Evolutionary conservation across 2,888 invertebrate genomes (phyloP), one percentile per base, ranked within the genome.

Genomic region (Bimastos eiseni): DNA sequence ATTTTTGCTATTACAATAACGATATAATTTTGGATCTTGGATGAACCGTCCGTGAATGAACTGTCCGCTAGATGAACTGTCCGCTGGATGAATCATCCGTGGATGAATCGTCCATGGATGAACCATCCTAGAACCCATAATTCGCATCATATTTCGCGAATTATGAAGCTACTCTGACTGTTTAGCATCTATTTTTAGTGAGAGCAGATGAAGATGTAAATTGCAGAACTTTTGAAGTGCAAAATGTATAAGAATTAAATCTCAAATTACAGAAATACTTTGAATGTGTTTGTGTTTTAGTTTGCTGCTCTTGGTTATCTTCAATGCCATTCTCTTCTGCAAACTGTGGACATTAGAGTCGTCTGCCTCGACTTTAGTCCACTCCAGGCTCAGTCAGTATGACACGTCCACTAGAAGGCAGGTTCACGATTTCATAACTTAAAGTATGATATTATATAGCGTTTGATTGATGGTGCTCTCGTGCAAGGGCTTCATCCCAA

Each of bases 251-350:
- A 8, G 30, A n/a, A 70, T 70, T 70, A 70, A 70, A 70, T 0
- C 30, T 70, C 8, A n/a, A 30, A 70, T 70, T n/a, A 70, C 70
- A 70, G 0, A 24, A 24, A 70, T 70, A n/a, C 30, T 17, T 30
- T 30, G 24, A 36, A 6, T 86, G 34, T 89, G 44, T 91, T 90
- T 90, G 86, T 90, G 15, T 92, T 93, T 70, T 93, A 95, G 95
- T 49, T 92, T 95, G 92, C 95, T 97, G 44, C 94, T 96, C 93
- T 95, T 97, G 93, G 95, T 96, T 86, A 93, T 97, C 92, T 96
- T 97, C 94, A 97, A 97, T 96, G 97, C 97, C 92, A 96, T 97
- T 95, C 96, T 98, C 91, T 97, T 97, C 96, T 97, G 97, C 95
- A 97, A 97, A 95, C 96, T 98, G 93, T 97, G 97, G 97, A 96